These are phyloP conservation scores for Drosophila antonietae DNA, from an alignment of 2,888 invertebrate species.

Conservation along the genomic window DNA sequence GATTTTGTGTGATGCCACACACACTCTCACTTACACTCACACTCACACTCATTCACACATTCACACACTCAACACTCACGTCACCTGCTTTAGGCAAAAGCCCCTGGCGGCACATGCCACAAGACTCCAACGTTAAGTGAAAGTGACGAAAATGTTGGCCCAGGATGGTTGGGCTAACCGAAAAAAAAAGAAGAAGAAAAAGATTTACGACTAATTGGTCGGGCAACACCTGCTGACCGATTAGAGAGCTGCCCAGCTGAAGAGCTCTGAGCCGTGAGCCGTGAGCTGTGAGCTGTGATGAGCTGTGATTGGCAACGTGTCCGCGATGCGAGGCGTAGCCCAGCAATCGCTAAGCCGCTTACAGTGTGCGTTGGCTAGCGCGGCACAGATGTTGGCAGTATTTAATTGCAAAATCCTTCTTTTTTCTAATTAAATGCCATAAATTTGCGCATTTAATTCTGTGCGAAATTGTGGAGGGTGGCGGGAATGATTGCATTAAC, in stretches of 20 bases:
- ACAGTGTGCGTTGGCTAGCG: constrained; percentile 41
- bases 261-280: constrained; percentile 20
- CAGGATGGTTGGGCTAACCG: constrained; percentile 31
- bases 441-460: constrained; percentile 50
- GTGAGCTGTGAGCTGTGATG: constrained; percentile 24
- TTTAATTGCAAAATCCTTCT: constrained; percentile 55
- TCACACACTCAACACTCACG: constrained; percentile 18
- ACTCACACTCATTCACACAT: not conserved
- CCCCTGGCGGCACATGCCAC: constrained; percentile 28
- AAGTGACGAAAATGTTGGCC: constrained; percentile 43
- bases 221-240: constrained; percentile 32
- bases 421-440: constrained; percentile 57
- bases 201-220: constrained; percentile 35
- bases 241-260: constrained; percentile 2
- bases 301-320: constrained; percentile 27
- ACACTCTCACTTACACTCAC: not conserved
- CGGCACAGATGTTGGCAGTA: constrained; percentile 24
- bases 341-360: constrained; percentile 40
- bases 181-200: not conserved
- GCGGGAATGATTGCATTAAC: constrained; percentile 58
- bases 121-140: constrained; percentile 32
- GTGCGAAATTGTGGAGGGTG: not conserved
- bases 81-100: constrained; percentile 17
- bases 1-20: constrained; percentile 20
- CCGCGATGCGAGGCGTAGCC: not conserved